Conservation (phyloP, 2,888 invertebrate species). For the Pyrrhosoma nymphula region DNA sequence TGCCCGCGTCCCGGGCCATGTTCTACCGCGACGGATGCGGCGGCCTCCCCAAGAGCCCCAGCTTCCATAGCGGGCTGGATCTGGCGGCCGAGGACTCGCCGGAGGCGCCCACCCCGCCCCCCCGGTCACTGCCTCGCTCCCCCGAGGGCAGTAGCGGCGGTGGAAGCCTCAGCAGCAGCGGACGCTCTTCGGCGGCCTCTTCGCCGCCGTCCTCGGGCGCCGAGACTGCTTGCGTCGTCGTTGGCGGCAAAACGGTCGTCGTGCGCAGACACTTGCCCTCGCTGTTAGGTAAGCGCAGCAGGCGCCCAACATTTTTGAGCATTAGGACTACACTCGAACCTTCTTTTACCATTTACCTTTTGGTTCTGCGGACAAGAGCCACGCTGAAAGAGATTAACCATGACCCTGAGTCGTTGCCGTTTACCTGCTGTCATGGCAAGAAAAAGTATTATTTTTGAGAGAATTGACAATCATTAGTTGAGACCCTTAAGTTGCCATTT, state of each 20-base stretch:
- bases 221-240: constrained; percentile 55
- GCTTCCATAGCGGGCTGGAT: constrained; percentile 92
- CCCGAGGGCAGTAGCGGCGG: constrained; percentile 71
- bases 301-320: background rate
- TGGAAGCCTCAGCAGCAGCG: constrained; percentile 77
- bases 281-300: constrained; percentile 38
- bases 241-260: constrained; percentile 47
- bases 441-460: too few relatives aligned
- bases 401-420: too few relatives aligned
- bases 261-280: constrained; percentile 43
- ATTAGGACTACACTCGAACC: too few relatives aligned
- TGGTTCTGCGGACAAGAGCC: too few relatives aligned
- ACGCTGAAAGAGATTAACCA: too few relatives aligned
- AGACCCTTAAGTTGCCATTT: too few relatives aligned
- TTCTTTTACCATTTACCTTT: too few relatives aligned
- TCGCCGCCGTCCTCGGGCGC: constrained; percentile 78
- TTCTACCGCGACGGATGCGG: constrained; percentile 74
- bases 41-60: constrained; percentile 92
- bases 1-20: constrained; percentile 78
- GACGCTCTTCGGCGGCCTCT: constrained; percentile 77
- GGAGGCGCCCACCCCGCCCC: constrained; percentile 73
- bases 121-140: constrained; percentile 71
- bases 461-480: too few relatives aligned
- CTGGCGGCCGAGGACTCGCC: constrained; percentile 82
- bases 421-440: too few relatives aligned